Evolutionary conservation across 2,888 invertebrate species (phyloP).

Genomic region (Azorinus chamasolen): DNA sequence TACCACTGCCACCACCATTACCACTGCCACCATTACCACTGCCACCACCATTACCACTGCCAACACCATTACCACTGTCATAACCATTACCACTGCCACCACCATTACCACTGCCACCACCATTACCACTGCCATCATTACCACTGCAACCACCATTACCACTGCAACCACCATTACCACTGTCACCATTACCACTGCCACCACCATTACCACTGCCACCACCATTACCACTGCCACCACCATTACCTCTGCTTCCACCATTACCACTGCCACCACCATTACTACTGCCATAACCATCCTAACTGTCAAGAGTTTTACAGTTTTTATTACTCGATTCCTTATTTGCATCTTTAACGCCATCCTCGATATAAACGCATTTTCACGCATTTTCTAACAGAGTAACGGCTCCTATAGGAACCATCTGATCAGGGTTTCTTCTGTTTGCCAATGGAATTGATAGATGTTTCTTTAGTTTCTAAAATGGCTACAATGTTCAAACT

Average conservation of each 20-base stretch:
- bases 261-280: neutral
- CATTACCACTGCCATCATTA: constrained; percentile 1
- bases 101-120: neutral
- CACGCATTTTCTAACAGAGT: no score
- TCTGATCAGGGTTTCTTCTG: no score
- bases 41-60: neutral
- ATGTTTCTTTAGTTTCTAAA: no score
- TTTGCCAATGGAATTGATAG: no score
- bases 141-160: neutral
- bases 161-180: neutral
- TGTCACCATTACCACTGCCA: neutral
- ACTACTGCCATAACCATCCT: neutral
- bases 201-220: neutral
- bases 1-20: neutral
- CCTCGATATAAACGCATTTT: no score
- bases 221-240: no score
- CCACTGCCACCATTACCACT: neutral
- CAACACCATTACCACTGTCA: neutral
- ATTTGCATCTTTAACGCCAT: no score
- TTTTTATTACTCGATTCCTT: no score
- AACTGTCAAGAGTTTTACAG: neutral
- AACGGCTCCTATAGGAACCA: no score
- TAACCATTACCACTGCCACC: neutral
- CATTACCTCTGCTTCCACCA: no score
- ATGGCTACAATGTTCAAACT: no score